Percentiles rank a stretch among this genome's conserved stretches.
These are phyloP conservation scores for Bombus soroeensis DNA, from an alignment of 1,140 invertebrate species.

Conservation along the genomic window DNA sequence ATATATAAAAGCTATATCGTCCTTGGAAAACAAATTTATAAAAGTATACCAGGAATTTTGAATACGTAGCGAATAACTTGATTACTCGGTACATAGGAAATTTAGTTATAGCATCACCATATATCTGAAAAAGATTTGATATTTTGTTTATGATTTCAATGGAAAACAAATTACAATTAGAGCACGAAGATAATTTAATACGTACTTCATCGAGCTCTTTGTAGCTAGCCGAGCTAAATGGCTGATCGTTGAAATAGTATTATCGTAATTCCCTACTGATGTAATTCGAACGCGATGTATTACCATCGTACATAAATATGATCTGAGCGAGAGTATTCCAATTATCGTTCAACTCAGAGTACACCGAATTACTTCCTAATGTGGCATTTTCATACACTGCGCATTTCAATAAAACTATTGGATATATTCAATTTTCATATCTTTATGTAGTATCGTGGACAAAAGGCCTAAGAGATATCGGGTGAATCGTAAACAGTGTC, in stretches of 20 bases:
- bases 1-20: constrained; percentile 81
- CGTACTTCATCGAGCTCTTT: constrained; percentile 72
- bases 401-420: not conserved
- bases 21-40: constrained; percentile 84
- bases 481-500: too few relatives aligned
- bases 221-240: constrained; percentile 67
- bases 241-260: constrained; percentile 79
- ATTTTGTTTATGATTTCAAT: not conserved
- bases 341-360: constrained; percentile 80
- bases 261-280: constrained; percentile 81
- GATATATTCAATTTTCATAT: not conserved
- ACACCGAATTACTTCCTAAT: constrained; percentile 72
- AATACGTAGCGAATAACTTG: constrained; percentile 80
- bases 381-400: constrained; percentile 75
- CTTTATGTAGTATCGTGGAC: too few relatives aligned
- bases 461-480: too few relatives aligned
- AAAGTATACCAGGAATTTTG: constrained; percentile 81
- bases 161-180: not conserved
- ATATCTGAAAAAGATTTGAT: constrained; percentile 71
- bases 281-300: constrained; percentile 78
- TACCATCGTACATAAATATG: constrained; percentile 83
- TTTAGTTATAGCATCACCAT: constrained; percentile 82
- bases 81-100: constrained; percentile 82
- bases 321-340: constrained; percentile 83
- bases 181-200: not conserved